phyloP scores from a whole-genome alignment of 2,888 invertebrate species.

The Andrena flavipes region DNA sequence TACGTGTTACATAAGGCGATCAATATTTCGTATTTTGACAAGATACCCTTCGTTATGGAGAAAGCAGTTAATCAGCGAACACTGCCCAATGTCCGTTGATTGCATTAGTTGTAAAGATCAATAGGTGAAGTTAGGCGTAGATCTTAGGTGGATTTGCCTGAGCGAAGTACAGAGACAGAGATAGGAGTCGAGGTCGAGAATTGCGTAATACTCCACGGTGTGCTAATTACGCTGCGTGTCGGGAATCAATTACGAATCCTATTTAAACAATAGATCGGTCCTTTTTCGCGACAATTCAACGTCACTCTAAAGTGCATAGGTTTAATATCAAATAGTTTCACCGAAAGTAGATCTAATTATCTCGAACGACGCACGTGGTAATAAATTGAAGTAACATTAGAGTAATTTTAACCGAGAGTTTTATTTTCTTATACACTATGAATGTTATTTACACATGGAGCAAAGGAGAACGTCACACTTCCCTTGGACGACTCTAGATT shows the following conservation, averaged over 20 bases:
- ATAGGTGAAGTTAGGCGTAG: background rate
- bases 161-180: conserved; percentile 29
- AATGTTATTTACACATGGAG: background rate
- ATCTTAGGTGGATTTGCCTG: conserved; percentile 18
- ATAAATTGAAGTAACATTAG: background rate
- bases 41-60: no score
- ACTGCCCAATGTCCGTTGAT: background rate
- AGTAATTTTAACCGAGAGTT: background rate
- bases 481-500: background rate
- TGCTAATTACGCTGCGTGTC: conserved; percentile 32
- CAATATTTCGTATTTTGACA: background rate
- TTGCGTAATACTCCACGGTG: conserved; percentile 33
- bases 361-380: background rate
- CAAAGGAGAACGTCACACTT: background rate
- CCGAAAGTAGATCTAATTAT: no score
- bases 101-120: background rate
- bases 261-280: background rate
- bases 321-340: no score
- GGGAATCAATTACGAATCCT: conserved; percentile 21
- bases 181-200: conserved; percentile 48
- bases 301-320: no score
- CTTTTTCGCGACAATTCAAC: background rate
- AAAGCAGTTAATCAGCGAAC: background rate
- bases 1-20: conserved; percentile 10
- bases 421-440: no score